A percentile compares a stretch with the other conserved stretches of the same genome.
Conservation (phyloP, 2,797 vertebrate species). For the Corythornis leucogaster region DNA sequence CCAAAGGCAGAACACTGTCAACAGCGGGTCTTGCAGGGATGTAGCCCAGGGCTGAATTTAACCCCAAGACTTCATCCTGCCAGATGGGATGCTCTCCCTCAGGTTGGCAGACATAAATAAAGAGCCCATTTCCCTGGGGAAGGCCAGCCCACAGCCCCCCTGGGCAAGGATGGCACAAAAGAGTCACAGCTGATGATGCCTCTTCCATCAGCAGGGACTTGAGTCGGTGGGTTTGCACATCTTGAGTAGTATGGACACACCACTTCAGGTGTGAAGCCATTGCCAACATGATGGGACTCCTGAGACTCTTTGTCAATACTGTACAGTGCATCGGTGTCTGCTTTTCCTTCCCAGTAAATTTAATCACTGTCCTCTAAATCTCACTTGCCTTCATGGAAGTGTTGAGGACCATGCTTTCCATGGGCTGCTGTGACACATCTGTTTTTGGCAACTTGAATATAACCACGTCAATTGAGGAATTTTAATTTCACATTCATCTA, state of each 20-base stretch:
- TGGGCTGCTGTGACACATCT: not conserved
- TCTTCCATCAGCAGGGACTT: rapidly evolving
- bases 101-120: not conserved
- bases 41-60: not conserved
- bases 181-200: not conserved
- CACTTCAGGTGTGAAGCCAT: not conserved
- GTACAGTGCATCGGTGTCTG: rapidly evolving
- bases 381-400: rapidly evolving
- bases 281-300: rapidly evolving
- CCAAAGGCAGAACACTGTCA: rapidly evolving
- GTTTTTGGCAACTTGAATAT: not conserved
- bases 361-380: not conserved
- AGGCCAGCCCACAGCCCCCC: not conserved
- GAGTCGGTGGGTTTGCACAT: rapidly evolving
- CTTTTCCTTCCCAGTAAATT: not conserved
- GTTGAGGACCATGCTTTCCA: not conserved
- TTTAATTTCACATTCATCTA: not conserved
- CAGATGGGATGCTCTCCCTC: slow-evolving; percentile 16
- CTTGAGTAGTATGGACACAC: rapidly evolving
- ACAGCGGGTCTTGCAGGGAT: rapidly evolving
- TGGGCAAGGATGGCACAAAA: not conserved
- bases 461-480: not conserved
- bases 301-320: not conserved
- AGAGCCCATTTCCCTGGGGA: not conserved
- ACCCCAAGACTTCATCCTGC: not conserved